These are phyloP conservation scores for Erythrocebus patas DNA, from an alignment of 2,113 vertebrate species.

Conservation along the genomic window DNA sequence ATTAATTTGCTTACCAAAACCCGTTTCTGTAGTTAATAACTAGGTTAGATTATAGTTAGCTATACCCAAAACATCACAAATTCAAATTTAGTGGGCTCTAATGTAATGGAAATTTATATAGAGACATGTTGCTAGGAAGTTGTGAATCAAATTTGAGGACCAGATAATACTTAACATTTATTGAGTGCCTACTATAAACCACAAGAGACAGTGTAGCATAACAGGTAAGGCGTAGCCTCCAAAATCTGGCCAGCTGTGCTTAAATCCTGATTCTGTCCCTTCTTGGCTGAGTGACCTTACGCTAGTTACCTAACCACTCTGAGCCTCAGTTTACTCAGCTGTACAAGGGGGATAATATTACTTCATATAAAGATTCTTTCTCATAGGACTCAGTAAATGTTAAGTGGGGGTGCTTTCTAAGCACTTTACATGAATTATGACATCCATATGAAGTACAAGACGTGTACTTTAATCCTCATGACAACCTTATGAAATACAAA, in stretches of 20 bases:
- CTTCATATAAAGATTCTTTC: neutral
- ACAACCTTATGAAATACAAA: neutral
- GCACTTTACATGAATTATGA: neutral
- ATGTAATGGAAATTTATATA: neutral
- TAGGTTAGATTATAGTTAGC: neutral
- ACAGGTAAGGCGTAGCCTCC: neutral
- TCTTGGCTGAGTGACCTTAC: neutral
- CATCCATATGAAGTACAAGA: too few relatives aligned
- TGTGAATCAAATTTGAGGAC: neutral
- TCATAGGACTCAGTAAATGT: neutral
- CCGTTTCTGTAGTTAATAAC: neutral
- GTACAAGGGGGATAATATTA: neutral
- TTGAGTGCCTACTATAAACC: neutral
- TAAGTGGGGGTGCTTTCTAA: neutral
- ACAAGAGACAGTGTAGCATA: neutral
- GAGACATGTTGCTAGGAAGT: neutral
- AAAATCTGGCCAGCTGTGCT: neutral
- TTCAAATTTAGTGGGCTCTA: conserved; percentile 6
- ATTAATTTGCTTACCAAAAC: neutral
- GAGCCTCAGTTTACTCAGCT: neutral
- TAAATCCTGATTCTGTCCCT: neutral
- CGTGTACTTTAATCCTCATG: neutral
- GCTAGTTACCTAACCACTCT: neutral
- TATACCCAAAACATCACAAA: neutral
- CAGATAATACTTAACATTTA: neutral